Conservation (phyloP, 2,888 invertebrate species). For the Diploptera punctata region DNA sequence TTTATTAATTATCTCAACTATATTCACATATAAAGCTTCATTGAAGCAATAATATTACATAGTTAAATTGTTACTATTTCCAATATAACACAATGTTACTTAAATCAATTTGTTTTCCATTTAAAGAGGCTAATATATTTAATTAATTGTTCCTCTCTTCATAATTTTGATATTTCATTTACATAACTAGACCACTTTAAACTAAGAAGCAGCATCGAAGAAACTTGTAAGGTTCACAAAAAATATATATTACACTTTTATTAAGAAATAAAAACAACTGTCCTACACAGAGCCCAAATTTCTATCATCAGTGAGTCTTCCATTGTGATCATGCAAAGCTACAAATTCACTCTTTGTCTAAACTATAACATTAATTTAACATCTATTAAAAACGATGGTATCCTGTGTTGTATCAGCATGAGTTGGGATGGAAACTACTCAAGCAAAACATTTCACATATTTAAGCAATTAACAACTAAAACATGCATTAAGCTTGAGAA, state of each 20-base stretch:
- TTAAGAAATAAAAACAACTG: constrained; percentile 14
- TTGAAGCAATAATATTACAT: constrained; percentile 36
- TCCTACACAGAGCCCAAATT: constrained; percentile 2
- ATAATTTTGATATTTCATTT: constrained; percentile 10
- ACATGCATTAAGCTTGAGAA: constrained; percentile 10
- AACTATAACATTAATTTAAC: constrained; percentile 14
- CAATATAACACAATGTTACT: constrained; percentile 23
- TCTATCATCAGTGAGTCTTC: neutral
- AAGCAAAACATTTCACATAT: neutral
- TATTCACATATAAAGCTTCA: constrained; percentile 38
- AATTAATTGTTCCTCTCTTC: no score
- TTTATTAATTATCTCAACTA: constrained; percentile 7
- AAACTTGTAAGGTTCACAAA: constrained; percentile 10
- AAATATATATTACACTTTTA: neutral
- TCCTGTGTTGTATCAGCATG: neutral
- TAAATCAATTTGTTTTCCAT: constrained; percentile 19
- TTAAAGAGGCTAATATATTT: constrained; percentile 12
- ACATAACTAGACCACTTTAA: constrained; percentile 22
- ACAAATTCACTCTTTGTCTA: neutral
- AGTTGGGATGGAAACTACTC: neutral
- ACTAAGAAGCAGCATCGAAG: constrained; percentile 24
- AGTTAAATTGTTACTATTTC: constrained; percentile 24
- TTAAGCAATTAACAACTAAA: constrained; percentile 5
- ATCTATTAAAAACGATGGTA: constrained; percentile 1
- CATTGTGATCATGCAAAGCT: neutral